Percentiles rank a stretch among this genome's conserved stretches.
Conservation (phyloP, 2,797 vertebrate genomes). For the Pteronotus mesoamericanus region DNA sequence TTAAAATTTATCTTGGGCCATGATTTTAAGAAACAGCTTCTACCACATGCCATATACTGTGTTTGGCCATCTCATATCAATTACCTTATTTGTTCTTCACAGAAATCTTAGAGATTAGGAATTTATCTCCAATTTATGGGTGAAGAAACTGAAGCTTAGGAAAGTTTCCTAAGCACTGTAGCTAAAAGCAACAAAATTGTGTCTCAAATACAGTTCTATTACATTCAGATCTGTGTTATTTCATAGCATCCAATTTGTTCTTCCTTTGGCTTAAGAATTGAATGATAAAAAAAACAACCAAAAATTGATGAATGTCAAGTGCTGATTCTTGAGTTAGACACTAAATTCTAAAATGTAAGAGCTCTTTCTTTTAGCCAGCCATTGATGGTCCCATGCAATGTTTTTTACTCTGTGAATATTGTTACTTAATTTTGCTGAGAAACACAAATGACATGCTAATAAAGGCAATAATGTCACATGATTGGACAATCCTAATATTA, state of each 20-base stretch:
- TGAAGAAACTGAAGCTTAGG: background rate
- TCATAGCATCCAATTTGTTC: background rate
- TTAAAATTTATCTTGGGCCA: background rate
- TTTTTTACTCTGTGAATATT: background rate
- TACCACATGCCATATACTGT: background rate
- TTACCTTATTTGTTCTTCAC: background rate
- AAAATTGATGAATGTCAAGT: background rate
- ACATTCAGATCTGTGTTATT: background rate
- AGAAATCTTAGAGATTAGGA: background rate
- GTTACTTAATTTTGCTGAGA: background rate
- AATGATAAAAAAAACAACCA: background rate
- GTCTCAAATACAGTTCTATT: background rate
- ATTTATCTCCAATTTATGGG: background rate
- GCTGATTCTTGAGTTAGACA: background rate
- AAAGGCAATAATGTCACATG: background rate
- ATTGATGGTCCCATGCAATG: background rate
- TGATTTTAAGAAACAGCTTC: background rate
- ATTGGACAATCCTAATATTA: background rate
- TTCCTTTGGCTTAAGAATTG: background rate
- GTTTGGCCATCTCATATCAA: background rate
- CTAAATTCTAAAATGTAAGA: background rate
- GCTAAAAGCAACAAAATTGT: background rate
- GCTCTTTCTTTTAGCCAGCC: background rate
- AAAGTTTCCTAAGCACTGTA: background rate
- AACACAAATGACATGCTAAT: background rate